A percentile compares a stretch with the other conserved stretches of the same genome.
These are phyloP conservation scores for Crotalus tigris DNA, from an alignment of 2,113 vertebrate genomes.

Conservation along the genomic window DNA sequence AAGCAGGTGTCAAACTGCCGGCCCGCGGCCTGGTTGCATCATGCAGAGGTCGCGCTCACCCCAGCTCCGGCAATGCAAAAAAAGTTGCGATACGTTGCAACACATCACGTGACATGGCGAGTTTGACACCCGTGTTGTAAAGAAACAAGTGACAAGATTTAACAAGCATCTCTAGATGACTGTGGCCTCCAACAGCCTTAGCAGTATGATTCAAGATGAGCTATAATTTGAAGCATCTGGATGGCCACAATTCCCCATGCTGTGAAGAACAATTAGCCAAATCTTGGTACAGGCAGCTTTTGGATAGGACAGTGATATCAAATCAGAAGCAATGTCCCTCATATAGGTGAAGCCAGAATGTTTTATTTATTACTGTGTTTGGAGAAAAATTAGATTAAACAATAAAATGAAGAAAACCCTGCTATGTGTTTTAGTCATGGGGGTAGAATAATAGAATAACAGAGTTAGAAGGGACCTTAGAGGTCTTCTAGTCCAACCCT, in stretches of 20 bases:
- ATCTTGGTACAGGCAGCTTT: neutral
- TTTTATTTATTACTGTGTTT: neutral
- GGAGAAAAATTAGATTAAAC: neutral
- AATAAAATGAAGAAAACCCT: neutral
- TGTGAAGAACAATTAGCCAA: neutral
- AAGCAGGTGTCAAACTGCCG: neutral
- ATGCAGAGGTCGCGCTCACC: too few species aligned
- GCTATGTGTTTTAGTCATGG: too few species aligned
- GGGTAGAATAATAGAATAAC: too few species aligned
- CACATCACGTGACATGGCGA: too few species aligned
- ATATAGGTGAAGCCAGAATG: neutral
- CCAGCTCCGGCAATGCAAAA: too few species aligned
- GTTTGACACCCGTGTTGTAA: too few species aligned
- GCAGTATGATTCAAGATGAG: neutral
- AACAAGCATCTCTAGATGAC: neutral
- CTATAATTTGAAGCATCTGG: neutral
- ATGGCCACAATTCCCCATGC: neutral
- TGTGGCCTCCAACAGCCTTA: neutral
- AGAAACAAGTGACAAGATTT: neutral
- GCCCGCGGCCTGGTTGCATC: too few species aligned
- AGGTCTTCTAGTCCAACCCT: too few species aligned
- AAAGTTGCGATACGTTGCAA: too few species aligned
- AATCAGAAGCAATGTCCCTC: neutral
- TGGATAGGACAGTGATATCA: neutral
- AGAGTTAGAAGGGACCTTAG: too few species aligned